A percentile compares a stretch with the other conserved stretches of the same genome.
Evolutionary conservation across 2,888 invertebrate genomes (phyloP).

Genomic region (Drosophila mayaguana): DNA sequence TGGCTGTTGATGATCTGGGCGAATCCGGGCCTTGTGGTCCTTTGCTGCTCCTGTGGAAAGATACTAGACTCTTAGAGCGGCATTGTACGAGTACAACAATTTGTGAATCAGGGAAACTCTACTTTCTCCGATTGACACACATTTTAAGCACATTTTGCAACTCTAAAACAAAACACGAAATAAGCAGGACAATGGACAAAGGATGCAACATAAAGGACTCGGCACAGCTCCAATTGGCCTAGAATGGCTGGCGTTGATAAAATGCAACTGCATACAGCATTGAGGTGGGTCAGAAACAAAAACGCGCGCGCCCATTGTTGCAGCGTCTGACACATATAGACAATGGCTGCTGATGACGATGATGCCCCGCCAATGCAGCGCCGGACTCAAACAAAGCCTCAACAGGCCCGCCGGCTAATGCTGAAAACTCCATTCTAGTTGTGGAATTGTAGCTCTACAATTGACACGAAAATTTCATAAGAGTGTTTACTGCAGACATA

Average conservation of each 20-base stretch:
- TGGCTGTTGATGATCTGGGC: too few relatives aligned
- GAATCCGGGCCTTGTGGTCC: too few relatives aligned
- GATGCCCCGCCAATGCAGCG: conserved; percentile 32
- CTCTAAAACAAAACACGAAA: conserved; percentile 31
- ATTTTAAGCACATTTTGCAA: conserved; percentile 34
- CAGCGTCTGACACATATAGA: conserved; percentile 51
- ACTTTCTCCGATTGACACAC: conserved; percentile 20
- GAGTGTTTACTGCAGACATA: conserved; percentile 20
- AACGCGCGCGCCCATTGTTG: conserved; percentile 54
- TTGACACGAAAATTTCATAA: conserved; percentile 1
- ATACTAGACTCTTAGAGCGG: background rate
- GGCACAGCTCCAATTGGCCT: conserved; percentile 56
- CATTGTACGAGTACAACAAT: background rate
- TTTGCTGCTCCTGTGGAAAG: too few relatives aligned
- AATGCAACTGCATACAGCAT: conserved; percentile 22
- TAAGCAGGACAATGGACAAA: conserved; percentile 54
- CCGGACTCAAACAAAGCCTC: conserved; percentile 50
- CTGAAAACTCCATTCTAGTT: conserved; percentile 31
- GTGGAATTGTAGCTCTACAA: conserved; percentile 9
- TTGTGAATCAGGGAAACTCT: background rate
- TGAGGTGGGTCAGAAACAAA: conserved; percentile 1
- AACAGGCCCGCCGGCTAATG: conserved; percentile 41
- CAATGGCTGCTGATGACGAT: conserved; percentile 28
- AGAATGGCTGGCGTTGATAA: conserved; percentile 26
- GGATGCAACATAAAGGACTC: conserved; percentile 32